Evolutionary conservation across 2,797 vertebrate species (phyloP).

Genomic region (Chanos chanos): DNA sequence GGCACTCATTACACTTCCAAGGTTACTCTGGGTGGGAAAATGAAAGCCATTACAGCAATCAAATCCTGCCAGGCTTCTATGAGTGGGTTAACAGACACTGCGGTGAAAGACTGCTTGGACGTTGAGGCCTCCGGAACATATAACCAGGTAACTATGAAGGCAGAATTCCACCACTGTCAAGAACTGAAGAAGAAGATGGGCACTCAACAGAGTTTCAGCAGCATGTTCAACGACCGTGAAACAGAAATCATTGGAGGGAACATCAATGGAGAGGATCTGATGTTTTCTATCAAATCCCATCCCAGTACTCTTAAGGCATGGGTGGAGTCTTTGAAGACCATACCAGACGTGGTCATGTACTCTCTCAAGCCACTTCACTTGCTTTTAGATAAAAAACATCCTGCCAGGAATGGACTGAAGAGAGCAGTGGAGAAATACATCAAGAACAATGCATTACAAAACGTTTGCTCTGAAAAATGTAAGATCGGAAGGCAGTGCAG

Average conservation of each 20-base stretch:
- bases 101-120: conserved; percentile 59
- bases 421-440: conserved; percentile 60
- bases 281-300: conserved; percentile 44
- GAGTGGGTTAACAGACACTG: conserved; percentile 31
- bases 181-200: conserved; percentile 41
- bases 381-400: conserved; percentile 43
- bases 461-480: conserved; percentile 55
- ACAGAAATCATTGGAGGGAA: conserved; percentile 42
- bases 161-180: conserved; percentile 40
- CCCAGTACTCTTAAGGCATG: conserved; percentile 45
- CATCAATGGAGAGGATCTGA: conserved; percentile 30
- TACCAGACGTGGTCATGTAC: conserved; percentile 57
- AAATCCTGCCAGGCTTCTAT: conserved; percentile 52
- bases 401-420: conserved; percentile 37
- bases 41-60: conserved; percentile 56
- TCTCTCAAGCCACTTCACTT: conserved; percentile 58
- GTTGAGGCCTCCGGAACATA: conserved; percentile 55
- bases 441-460: conserved; percentile 48
- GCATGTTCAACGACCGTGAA: conserved; percentile 51
- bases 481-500: conserved; percentile 29
- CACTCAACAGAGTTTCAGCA: conserved; percentile 50
- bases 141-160: accelerated
- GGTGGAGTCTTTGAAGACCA: conserved; percentile 46
- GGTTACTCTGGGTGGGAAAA: conserved; percentile 53
- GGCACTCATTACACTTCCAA: conserved; percentile 63